Evolutionary conservation across 2,113 vertebrate genomes (phyloP).

Genomic region (Globicephala melas): DNA sequence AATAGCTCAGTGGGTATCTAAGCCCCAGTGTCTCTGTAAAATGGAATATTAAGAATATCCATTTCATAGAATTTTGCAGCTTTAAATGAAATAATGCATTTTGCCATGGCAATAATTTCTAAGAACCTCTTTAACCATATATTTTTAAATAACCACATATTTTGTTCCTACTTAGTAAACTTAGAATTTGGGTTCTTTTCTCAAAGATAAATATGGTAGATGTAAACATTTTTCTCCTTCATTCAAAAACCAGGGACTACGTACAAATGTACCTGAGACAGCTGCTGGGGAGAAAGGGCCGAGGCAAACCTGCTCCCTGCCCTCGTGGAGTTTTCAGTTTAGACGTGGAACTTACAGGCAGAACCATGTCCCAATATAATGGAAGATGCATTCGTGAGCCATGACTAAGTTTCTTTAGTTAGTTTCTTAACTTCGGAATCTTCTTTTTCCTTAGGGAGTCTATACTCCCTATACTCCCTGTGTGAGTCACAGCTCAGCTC

Average conservation of each 20-base stretch:
- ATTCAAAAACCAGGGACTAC: neutral
- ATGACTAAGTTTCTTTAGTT: neutral
- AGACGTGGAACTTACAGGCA: neutral
- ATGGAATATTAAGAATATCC: neutral
- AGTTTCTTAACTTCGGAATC: neutral
- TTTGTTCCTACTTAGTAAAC: neutral
- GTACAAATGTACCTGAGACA: neutral
- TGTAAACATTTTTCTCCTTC: neutral
- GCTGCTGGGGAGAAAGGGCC: neutral
- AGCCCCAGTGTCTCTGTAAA: neutral
- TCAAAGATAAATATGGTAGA: neutral
- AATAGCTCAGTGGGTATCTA: neutral
- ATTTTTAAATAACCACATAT: conserved; percentile 8
- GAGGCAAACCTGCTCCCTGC: too few relatives aligned
- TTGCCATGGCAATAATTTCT: conserved; percentile 16
- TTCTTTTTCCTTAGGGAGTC: neutral
- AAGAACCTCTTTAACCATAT: neutral
- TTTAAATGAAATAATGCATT: conserved; percentile 28
- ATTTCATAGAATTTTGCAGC: neutral
- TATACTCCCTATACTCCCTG: neutral
- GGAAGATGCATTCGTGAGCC: neutral
- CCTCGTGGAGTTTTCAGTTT: neutral
- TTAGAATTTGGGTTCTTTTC: neutral
- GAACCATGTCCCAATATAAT: neutral
- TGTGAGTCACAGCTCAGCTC: neutral